A percentile compares a stretch with the other conserved stretches of the same genome.
Evolutionary conservation across 2,888 invertebrate species (phyloP).

Genomic region (Xylota sylvarum): DNA sequence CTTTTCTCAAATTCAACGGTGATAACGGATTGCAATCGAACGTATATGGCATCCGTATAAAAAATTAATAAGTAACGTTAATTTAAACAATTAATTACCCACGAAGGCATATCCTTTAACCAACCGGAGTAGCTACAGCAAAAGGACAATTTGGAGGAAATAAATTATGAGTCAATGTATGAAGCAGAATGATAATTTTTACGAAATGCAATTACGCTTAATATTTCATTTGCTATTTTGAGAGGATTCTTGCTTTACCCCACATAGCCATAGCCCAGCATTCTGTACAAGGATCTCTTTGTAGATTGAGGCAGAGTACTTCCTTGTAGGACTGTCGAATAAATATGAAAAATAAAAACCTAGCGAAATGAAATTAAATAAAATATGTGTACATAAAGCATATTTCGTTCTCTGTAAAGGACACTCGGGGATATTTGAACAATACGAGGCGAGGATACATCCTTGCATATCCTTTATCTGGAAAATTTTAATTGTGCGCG

Average conservation of each 20-base stretch:
- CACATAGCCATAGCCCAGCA: not conserved
- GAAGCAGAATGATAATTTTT: conserved; percentile 59
- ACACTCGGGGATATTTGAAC: conserved; percentile 58
- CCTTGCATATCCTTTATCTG: conserved; percentile 27
- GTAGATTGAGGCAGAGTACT: conserved; percentile 36
- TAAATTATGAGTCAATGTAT: conserved; percentile 34
- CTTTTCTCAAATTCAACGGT: not conserved
- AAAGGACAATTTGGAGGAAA: not conserved
- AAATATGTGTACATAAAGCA: conserved; percentile 51
- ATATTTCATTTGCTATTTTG: conserved; percentile 66
- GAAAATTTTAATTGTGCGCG: conserved; percentile 41
- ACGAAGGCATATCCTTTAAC: conserved; percentile 19
- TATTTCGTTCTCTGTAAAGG: conserved; percentile 48
- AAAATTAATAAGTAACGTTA: conserved; percentile 69
- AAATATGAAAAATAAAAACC: conserved; percentile 6
- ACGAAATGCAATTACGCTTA: conserved; percentile 71
- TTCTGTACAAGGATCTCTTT: conserved; percentile 2
- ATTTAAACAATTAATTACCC: conserved; percentile 67
- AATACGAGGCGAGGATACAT: conserved; percentile 31
- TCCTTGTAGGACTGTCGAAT: conserved; percentile 1
- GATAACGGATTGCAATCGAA: not conserved
- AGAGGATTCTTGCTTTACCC: conserved; percentile 16
- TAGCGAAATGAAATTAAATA: conserved; percentile 39
- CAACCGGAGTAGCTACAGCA: not conserved
- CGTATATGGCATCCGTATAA: conserved; percentile 49